Evolutionary conservation across 2,113 vertebrate genomes (phyloP).

Genomic region (Hystrix cristata): DNA sequence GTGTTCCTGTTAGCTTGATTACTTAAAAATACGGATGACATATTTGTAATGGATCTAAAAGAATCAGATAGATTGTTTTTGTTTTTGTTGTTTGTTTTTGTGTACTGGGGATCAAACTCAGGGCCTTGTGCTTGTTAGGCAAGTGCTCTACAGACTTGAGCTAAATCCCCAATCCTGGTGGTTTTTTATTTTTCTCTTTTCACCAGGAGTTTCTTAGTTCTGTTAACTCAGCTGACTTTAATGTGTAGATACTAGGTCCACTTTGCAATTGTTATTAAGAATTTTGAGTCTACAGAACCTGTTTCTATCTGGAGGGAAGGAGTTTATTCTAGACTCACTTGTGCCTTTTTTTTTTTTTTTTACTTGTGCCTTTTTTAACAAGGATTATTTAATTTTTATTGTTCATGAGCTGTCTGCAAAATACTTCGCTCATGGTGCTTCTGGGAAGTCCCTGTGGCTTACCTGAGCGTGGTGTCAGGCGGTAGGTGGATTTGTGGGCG

Average conservation of each 20-base stretch:
- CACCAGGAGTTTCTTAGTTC: constrained; percentile 18
- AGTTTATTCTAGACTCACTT: constrained; percentile 53
- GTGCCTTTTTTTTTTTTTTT: background rate
- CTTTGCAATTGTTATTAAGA: background rate
- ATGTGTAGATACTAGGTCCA: background rate
- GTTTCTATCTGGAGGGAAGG: background rate
- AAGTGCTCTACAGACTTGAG: background rate
- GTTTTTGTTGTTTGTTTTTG: background rate
- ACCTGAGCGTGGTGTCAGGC: constrained; percentile 5
- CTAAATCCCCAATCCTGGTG: background rate
- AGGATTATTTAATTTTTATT: constrained; percentile 54
- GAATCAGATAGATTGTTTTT: background rate
- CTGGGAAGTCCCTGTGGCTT: background rate
- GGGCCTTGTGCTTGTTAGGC: no score
- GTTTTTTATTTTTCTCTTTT: constrained; percentile 34
- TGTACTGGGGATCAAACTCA: background rate
- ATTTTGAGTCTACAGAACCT: constrained; percentile 3
- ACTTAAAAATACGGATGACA: constrained; percentile 1
- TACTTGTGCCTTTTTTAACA: constrained; percentile 3
- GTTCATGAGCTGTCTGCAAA: constrained; percentile 14
- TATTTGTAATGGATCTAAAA: constrained; percentile 29
- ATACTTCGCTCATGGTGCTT: constrained; percentile 17
- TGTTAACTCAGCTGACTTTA: constrained; percentile 5
- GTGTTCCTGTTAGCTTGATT: constrained; percentile 32
- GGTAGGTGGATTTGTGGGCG: background rate